Conservation (phyloP, 1,140 invertebrate genomes). For the Ceratina calcarata region DNA sequence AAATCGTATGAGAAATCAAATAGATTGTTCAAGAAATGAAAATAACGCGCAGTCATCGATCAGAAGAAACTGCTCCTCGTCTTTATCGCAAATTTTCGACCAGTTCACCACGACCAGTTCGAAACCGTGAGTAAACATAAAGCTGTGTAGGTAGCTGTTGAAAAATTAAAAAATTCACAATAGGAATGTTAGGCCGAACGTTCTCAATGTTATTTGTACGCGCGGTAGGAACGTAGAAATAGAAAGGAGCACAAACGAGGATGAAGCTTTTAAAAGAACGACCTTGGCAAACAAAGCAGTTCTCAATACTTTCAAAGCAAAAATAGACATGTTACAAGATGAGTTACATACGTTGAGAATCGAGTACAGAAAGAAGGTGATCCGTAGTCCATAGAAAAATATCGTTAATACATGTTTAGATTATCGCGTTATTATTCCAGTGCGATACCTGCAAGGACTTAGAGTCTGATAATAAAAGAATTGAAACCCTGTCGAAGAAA, state of each 20-base stretch:
- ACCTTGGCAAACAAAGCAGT: constrained; percentile 42
- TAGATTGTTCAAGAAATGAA: not conserved
- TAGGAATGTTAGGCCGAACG: no score
- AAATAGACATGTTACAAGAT: constrained; percentile 76
- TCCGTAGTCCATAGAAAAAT: no score
- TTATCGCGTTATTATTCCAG: no score
- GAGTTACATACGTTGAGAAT: constrained; percentile 73
- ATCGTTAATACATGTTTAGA: no score
- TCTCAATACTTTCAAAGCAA: constrained; percentile 72
- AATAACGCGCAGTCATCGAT: not conserved
- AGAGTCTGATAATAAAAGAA: constrained; percentile 75
- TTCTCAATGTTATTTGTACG: constrained; percentile 10
- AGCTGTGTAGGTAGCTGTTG: not conserved
- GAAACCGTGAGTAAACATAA: constrained; percentile 2
- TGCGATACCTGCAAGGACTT: constrained; percentile 73
- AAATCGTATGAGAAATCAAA: constrained; percentile 15
- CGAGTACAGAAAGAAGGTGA: constrained; percentile 77
- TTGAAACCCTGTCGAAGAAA: constrained; percentile 75
- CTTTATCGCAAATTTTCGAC: constrained; percentile 5
- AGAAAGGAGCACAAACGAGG: constrained; percentile 3
- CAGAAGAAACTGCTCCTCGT: constrained; percentile 4
- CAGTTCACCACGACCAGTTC: not conserved
- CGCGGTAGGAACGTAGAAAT: constrained; percentile 38
- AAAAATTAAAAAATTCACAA: constrained; percentile 1
- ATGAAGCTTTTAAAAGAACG: constrained; percentile 20